Base-by-base conservation (phyloP, 2,797 vertebrate species). In the Avahi laniger region DNA sequence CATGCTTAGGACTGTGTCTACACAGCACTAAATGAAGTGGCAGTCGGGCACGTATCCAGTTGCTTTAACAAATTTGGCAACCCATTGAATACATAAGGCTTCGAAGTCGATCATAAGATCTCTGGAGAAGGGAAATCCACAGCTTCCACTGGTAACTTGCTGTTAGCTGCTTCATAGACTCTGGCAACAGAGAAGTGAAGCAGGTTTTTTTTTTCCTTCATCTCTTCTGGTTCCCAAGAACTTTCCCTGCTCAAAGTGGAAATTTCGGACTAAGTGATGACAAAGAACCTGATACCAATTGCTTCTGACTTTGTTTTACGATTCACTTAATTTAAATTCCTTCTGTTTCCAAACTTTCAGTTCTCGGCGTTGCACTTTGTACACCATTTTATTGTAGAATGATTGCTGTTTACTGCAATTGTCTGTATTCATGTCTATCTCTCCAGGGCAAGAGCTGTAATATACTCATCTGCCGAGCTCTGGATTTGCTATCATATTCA, bases 51-150 rank as follows among this genome's bases (percentile, higher is more conserved):
- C 35, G 57, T 59, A 50, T 86, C 94, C 91, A 91, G 72, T 63
- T 7, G 61, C 76, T 97, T 95, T 96, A 96, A 95, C 94, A 97
- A 95, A 85, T 92, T 95, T 97, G 96, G 91, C 88, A 97, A 70
- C 41, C 43, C 5, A 3, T 2, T 80, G 91, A 57, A 46, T 96
- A 75, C 18, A 15, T 38, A 88, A 83, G 86, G 15, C 86, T 89
- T 94, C 91, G n/a, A 67, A 59, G 70, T 67, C 26, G 0, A 94
- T 78, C 43, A 26, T 4, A 50, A 90, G 63, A 48, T 72, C 75
- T 96, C 90, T n/a, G 70, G 79, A 95, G 92, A 94, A 91, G 92
- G 79, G 46, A 90, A 78, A 80, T 92, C 75, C 33, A 38, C n/a
- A 82, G 12, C n/a, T 89, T 67, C 69, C 52, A 28, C 26, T 30